Evolutionary conservation across 2,113 vertebrate species (phyloP).

Genomic region (Neodon shergylaensis): DNA sequence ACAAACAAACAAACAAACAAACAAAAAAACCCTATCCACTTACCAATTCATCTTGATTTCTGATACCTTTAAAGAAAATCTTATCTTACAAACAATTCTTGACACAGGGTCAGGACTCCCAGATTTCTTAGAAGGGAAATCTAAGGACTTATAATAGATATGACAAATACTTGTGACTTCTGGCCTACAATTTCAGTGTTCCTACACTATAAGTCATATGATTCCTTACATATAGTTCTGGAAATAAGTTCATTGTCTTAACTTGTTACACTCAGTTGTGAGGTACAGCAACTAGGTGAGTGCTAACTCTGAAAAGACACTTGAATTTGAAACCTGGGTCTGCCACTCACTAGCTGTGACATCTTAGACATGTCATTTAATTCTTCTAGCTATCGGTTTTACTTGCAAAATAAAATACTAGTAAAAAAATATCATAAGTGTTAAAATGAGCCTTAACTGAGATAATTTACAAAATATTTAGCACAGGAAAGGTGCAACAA

Average conservation of each 20-base stretch:
- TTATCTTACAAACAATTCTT: conserved; percentile 26
- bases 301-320: conserved; percentile 10
- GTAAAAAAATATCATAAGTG: background rate
- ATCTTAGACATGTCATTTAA: background rate
- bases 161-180: background rate
- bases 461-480: conserved; percentile 27
- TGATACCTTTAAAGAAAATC: background rate
- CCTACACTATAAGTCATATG: background rate
- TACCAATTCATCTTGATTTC: background rate
- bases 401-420: conserved; percentile 37
- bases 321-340: conserved; percentile 22
- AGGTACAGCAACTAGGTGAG: background rate
- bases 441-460: conserved; percentile 15
- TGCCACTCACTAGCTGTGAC: background rate
- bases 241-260: conserved; percentile 44
- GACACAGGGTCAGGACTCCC: background rate
- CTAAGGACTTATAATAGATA: background rate
- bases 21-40: background rate
- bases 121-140: background rate
- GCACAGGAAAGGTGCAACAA: background rate
- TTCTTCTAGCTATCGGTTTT: background rate
- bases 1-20: too few relatives aligned
- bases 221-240: conserved; percentile 8
- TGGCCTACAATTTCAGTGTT: background rate
- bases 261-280: conserved; percentile 20